phyloP scores from a whole-genome alignment of 2,113 vertebrate species.

The Pipa parva region DNA sequence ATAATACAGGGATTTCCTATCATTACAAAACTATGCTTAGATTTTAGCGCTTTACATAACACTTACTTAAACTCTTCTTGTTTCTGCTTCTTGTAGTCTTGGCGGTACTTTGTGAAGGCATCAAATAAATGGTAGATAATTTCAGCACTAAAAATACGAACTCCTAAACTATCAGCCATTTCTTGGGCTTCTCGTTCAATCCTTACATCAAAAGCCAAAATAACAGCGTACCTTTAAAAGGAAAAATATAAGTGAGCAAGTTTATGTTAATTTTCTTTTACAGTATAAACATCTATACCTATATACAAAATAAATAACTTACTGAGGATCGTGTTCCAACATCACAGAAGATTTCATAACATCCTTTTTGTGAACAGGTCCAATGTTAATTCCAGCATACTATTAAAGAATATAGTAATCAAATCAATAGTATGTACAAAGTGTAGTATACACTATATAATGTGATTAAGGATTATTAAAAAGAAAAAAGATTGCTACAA shows the following conservation, averaged over 20 bases:
- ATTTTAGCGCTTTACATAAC: no score
- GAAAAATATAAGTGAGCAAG: conserved; percentile 1
- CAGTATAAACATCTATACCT: neutral
- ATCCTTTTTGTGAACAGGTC: conserved; percentile 93
- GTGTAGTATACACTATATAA: no score
- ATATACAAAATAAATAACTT: no score
- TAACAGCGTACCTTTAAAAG: conserved; percentile 80
- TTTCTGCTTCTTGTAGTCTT: conserved; percentile 97
- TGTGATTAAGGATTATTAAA: no score
- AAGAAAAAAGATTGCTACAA: no score
- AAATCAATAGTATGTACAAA: no score
- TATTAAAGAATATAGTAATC: no score
- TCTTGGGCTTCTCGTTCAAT: conserved; percentile 95
- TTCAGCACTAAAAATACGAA: conserved; percentile 92
- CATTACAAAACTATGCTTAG: no score
- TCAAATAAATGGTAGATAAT: conserved; percentile 98
- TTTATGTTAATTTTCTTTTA: neutral
- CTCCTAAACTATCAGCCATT: conserved; percentile 92
- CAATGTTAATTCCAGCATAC: conserved; percentile 98
- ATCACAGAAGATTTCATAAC: conserved; percentile 96
- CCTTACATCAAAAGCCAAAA: conserved; percentile 93
- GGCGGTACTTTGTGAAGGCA: conserved; percentile 94
- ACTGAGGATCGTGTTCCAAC: conserved; percentile 95
- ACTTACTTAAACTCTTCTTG: conserved; percentile 97
- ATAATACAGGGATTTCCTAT: no score